Evolutionary conservation across 2,113 vertebrate species (phyloP).

Genomic region (Budorcas taxicolor): DNA sequence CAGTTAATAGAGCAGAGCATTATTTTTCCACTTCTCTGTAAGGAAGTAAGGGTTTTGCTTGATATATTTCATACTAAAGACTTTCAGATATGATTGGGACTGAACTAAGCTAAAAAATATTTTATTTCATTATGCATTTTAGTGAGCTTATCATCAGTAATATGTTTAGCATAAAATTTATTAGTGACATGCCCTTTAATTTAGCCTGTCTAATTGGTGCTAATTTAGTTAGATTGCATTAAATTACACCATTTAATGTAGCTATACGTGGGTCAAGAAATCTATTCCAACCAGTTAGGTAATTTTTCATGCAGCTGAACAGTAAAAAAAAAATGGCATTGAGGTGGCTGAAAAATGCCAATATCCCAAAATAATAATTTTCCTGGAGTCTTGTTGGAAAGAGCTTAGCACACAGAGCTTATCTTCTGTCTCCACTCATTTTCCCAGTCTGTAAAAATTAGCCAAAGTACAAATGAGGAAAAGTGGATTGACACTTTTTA

Average conservation of each 20-base stretch:
- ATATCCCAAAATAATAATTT: constrained; percentile 78
- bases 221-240: constrained; percentile 86
- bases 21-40: constrained; percentile 11
- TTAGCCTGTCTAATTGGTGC: constrained; percentile 85
- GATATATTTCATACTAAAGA: constrained; percentile 70
- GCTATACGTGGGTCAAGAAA: constrained; percentile 82
- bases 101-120: constrained; percentile 74
- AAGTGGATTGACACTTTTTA: constrained; percentile 61
- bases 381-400: constrained; percentile 63
- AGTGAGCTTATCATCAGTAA: constrained; percentile 81
- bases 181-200: constrained; percentile 86
- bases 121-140: constrained; percentile 82
- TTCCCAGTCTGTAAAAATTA: constrained; percentile 63
- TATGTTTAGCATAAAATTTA: constrained; percentile 87
- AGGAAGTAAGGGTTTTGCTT: background rate
- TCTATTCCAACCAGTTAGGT: constrained; percentile 81
- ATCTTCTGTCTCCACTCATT: constrained; percentile 68
- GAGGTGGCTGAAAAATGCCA: constrained; percentile 69
- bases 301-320: constrained; percentile 80
- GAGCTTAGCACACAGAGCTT: constrained; percentile 44
- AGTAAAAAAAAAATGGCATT: constrained; percentile 73
- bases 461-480: constrained; percentile 56
- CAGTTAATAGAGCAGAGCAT: background rate
- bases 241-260: constrained; percentile 85
- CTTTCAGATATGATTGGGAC: constrained; percentile 72